These are phyloP conservation scores for Rhamphomyia laevipes DNA, from an alignment of 2,888 invertebrate genomes.

Conservation along the genomic window DNA sequence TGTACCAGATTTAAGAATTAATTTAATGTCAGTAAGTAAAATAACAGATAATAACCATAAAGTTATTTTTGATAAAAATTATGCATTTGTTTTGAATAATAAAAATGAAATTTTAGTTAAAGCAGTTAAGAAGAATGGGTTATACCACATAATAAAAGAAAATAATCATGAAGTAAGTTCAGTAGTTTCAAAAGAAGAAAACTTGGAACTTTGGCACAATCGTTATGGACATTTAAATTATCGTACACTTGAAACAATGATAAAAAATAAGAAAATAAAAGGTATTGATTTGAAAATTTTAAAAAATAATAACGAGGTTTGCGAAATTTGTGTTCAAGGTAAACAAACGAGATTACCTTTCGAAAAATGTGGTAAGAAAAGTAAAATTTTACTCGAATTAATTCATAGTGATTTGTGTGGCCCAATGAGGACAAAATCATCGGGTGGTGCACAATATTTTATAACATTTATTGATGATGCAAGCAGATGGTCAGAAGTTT, in stretches of 20 bases:
- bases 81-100: background rate
- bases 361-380: background rate
- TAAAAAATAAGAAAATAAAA: background rate
- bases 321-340: background rate
- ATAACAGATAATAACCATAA: constrained; percentile 4
- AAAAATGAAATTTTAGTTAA: background rate
- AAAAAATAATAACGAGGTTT: background rate
- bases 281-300: background rate
- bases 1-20: constrained; percentile 5
- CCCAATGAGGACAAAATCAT: background rate
- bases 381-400: background rate
- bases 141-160: background rate
- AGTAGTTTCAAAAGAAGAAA: background rate
- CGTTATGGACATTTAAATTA: constrained; percentile 4
- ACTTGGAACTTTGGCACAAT: background rate
- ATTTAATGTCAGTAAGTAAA: constrained; percentile 3
- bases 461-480: constrained; percentile 1
- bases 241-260: too few relatives aligned
- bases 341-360: constrained; percentile 1
- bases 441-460: constrained; percentile 1
- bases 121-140: background rate
- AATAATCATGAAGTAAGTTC: background rate
- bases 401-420: constrained; percentile 1
- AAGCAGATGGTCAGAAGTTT: constrained; percentile 1
- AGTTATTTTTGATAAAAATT: background rate